These are phyloP conservation scores for Trichopria drosophilae DNA, from an alignment of 2,888 invertebrate species.

Conservation along the genomic window DNA sequence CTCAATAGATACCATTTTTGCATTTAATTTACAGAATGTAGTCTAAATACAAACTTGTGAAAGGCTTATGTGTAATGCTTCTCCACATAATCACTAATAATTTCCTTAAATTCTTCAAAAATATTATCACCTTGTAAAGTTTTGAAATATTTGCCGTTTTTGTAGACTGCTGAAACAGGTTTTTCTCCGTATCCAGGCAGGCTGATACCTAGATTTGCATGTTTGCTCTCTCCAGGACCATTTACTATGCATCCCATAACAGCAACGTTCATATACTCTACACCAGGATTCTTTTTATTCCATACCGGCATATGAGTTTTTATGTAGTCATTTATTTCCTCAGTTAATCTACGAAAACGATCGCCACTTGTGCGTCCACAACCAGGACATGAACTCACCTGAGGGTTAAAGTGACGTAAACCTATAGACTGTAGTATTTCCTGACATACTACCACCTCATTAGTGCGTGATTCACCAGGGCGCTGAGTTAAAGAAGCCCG, in stretches of 20 bases:
- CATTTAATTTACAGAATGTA: too few relatives aligned
- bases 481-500: slow-evolving; percentile 15
- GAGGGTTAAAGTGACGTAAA: slow-evolving; percentile 12
- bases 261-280: slow-evolving; percentile 14
- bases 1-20: too few relatives aligned
- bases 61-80: slow-evolving; percentile 15
- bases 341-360: slow-evolving; percentile 20
- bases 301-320: slow-evolving; percentile 18
- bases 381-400: slow-evolving; percentile 19
- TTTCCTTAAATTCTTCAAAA: slow-evolving; percentile 11
- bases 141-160: slow-evolving; percentile 12
- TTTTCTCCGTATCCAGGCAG: slow-evolving; percentile 13
- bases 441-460: slow-evolving; percentile 16
- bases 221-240: slow-evolving; percentile 16
- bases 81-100: slow-evolving; percentile 15
- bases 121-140: slow-evolving; percentile 16
- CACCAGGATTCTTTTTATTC: slow-evolving; percentile 18
- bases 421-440: slow-evolving; percentile 14
- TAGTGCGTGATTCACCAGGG: slow-evolving; percentile 15
- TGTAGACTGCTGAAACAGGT: slow-evolving; percentile 16
- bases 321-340: slow-evolving; percentile 17
- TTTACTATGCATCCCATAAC: slow-evolving; percentile 18
- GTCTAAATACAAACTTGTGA: too few relatives aligned
- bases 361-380: slow-evolving; percentile 22
- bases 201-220: slow-evolving; percentile 15